Percentiles rank a stretch among this genome's conserved stretches.
These are phyloP conservation scores for Mobula hypostoma DNA, from an alignment of 2,113 vertebrate genomes.

Conservation along the genomic window DNA sequence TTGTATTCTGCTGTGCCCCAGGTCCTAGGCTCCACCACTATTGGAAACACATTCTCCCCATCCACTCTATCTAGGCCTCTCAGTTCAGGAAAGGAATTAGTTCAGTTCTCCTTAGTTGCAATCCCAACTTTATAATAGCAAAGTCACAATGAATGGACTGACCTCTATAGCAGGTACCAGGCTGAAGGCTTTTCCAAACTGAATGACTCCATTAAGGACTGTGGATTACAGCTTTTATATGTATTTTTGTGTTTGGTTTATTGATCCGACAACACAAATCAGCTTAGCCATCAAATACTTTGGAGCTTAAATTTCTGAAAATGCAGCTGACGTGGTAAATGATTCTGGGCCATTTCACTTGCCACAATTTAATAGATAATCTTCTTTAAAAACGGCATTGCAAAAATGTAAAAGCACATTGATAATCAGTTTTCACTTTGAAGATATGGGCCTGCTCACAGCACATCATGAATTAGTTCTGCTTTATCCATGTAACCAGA, in stretches of 20 bases:
- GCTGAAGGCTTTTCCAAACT: neutral
- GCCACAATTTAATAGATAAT: slow-evolving; percentile 1
- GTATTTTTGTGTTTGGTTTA: neutral
- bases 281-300: slow-evolving; percentile 1
- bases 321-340: neutral
- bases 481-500: neutral
- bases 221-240: neutral
- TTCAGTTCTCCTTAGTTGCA: too few species aligned
- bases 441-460: too few species aligned
- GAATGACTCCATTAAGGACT: neutral
- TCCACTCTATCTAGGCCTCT: too few species aligned
- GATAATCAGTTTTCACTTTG: neutral
- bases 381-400: neutral
- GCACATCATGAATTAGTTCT: neutral
- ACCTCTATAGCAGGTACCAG: neutral
- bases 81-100: neutral
- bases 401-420: neutral
- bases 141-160: too few species aligned
- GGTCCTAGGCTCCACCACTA: too few species aligned
- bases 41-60: too few species aligned
- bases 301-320: neutral
- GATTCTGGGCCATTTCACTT: neutral
- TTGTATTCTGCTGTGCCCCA: too few species aligned
- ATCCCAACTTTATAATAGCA: neutral
- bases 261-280: neutral